phyloP scores from a whole-genome alignment of 1,140 invertebrate species.

The Drosophila triauraria region DNA sequence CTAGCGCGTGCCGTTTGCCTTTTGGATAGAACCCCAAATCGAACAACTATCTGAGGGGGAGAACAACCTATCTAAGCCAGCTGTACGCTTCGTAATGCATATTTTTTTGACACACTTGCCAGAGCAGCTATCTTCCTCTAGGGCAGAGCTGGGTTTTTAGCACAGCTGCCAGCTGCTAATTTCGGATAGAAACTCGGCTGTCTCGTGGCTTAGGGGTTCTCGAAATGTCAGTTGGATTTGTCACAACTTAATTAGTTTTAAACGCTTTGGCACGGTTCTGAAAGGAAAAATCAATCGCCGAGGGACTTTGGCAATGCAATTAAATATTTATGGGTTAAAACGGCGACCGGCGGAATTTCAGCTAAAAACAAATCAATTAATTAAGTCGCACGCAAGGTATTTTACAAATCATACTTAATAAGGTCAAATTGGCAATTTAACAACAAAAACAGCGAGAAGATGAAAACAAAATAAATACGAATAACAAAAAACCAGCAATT shows the following conservation, averaged over 20 bases:
- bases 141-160: conserved; percentile 18
- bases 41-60: not conserved
- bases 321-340: conserved; percentile 60
- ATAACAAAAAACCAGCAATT: conserved; percentile 20
- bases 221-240: conserved; percentile 32
- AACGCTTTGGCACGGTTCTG: conserved; percentile 61
- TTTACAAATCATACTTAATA: conserved; percentile 62
- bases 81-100: conserved; percentile 25
- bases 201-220: conserved; percentile 5
- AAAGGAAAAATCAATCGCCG: conserved; percentile 17
- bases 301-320: conserved; percentile 21
- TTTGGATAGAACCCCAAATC: conserved; percentile 4
- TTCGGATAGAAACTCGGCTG: conserved; percentile 31
- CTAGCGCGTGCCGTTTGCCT: conserved; percentile 27
- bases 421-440: conserved; percentile 68
- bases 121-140: conserved; percentile 19
- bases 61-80: conserved; percentile 19
- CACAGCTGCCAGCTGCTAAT: conserved; percentile 40
- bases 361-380: conserved; percentile 62
- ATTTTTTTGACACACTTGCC: conserved; percentile 14
- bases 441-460: conserved; percentile 12
- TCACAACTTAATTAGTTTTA: conserved; percentile 35
- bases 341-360: conserved; percentile 45
- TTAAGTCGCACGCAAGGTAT: conserved; percentile 58
- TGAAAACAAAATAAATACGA: conserved; percentile 4